Evolutionary conservation across 2,888 invertebrate genomes (phyloP).

Genomic region (Zootermopsis nevadensis): DNA sequence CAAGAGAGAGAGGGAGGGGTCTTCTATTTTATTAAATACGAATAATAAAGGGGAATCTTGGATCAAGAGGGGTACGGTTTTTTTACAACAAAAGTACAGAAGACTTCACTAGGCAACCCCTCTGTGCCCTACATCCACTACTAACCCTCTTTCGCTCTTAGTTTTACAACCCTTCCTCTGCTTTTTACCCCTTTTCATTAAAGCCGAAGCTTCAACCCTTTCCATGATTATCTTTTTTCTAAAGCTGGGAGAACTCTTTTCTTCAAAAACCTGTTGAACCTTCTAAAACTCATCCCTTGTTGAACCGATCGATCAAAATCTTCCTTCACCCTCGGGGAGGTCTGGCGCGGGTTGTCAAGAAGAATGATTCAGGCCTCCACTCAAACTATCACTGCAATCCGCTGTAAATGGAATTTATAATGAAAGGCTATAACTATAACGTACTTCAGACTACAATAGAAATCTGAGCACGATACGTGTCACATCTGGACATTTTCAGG

Average conservation of each 20-base stretch:
- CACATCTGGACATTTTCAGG: conserved; percentile 26
- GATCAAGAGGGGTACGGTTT: conserved; percentile 3
- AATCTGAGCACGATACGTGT: neutral
- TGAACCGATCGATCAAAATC: conserved; percentile 24
- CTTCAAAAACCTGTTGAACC: conserved; percentile 42
- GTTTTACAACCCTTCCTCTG: conserved; percentile 47
- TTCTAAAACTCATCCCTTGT: conserved; percentile 37
- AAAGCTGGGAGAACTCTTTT: conserved; percentile 16
- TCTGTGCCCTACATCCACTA: conserved; percentile 34
- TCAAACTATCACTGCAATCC: conserved; percentile 21
- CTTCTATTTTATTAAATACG: conserved; percentile 31
- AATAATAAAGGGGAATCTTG: conserved; percentile 22
- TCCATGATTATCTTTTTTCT: conserved; percentile 8
- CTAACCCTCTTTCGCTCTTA: conserved; percentile 43
- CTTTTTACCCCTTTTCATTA: conserved; percentile 43
- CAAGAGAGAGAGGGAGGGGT: neutral
- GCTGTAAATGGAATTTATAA: conserved; percentile 40
- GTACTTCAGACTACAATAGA: conserved; percentile 16
- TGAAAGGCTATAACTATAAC: conserved; percentile 28
- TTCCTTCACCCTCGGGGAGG: conserved; percentile 1
- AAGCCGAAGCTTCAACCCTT: conserved; percentile 37
- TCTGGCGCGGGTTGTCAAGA: conserved; percentile 25
- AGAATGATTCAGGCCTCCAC: conserved; percentile 17
- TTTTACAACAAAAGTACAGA: conserved; percentile 28
- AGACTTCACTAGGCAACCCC: neutral